phyloP scores from a whole-genome alignment of 2,113 vertebrate genomes.

The Neolamprologus longior region DNA sequence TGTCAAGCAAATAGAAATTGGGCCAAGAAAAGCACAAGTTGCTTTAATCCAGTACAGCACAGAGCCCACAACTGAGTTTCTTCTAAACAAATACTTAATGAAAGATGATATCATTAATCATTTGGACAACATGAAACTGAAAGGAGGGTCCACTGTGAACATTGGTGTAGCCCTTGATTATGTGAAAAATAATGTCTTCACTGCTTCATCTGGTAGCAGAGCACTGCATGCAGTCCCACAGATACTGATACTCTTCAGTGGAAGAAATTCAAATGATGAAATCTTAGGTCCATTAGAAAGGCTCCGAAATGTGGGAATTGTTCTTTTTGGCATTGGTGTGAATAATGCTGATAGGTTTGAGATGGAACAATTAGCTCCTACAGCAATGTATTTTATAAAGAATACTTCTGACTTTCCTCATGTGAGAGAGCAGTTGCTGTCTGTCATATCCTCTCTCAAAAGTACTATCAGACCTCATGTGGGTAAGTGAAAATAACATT shows the following conservation, averaged over 20 bases:
- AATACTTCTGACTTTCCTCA: constrained; percentile 39
- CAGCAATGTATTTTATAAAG: constrained; percentile 26
- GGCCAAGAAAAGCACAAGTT: constrained; percentile 47
- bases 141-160: constrained; percentile 47
- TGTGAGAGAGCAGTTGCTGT: constrained; percentile 46
- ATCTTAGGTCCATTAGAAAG: constrained; percentile 10
- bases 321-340: constrained; percentile 46
- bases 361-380: constrained; percentile 43
- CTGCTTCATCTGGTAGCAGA: constrained; percentile 59
- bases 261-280: constrained; percentile 56
- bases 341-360: constrained; percentile 33
- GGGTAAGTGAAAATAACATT: constrained; percentile 43
- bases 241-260: constrained; percentile 61
- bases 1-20: constrained; percentile 57
- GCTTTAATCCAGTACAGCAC: constrained; percentile 62
- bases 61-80: constrained; percentile 39
- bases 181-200: constrained; percentile 52
- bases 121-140: constrained; percentile 47
- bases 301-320: constrained; percentile 48
- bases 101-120: constrained; percentile 30
- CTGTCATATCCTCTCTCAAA: constrained; percentile 26
- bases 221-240: constrained; percentile 52
- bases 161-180: constrained; percentile 58
- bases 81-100: constrained; percentile 50
- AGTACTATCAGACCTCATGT: not conserved